These are phyloP conservation scores for Colossoma macropomum DNA, from an alignment of 2,113 vertebrate genomes.

Conservation along the genomic window DNA sequence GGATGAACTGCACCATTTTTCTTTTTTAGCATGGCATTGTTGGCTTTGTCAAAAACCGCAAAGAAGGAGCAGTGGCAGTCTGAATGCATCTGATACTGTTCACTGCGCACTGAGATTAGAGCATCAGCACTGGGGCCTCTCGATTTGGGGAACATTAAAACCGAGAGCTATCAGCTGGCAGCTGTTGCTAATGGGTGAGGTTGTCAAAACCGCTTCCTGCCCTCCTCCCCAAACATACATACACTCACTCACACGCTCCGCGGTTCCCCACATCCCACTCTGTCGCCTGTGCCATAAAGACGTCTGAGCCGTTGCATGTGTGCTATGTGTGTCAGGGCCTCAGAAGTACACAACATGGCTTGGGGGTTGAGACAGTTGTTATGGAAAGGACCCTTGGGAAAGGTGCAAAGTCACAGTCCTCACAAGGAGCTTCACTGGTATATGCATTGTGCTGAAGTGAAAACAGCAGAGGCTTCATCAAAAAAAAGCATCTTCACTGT, in stretches of 20 bases:
- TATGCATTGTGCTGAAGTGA: background rate
- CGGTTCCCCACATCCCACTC: conserved; percentile 15
- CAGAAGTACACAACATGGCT: background rate
- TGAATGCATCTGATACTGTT: background rate
- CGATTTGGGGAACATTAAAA: conserved; percentile 37
- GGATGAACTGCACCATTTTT: background rate
- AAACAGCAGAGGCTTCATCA: background rate
- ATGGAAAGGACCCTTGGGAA: background rate
- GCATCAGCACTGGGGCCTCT: background rate
- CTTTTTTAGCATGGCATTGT: conserved; percentile 10
- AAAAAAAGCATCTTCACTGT: too few relatives aligned
- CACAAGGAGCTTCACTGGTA: background rate
- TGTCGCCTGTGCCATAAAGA: conserved; percentile 2
- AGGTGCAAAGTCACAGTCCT: background rate
- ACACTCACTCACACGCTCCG: background rate
- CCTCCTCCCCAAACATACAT: background rate
- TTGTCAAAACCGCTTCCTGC: conserved; percentile 13
- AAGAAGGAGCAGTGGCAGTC: conserved; percentile 4
- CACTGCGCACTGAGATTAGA: conserved; percentile 8
- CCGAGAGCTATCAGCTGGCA: conserved; percentile 23
- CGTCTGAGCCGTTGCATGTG: conserved; percentile 6
- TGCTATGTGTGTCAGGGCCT: background rate
- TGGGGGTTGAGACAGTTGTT: background rate
- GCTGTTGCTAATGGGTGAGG: conserved; percentile 34
- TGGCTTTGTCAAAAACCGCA: background rate